Evolutionary conservation across 2,888 invertebrate species (phyloP).

Genomic region (Himalopsyche anomala): DNA sequence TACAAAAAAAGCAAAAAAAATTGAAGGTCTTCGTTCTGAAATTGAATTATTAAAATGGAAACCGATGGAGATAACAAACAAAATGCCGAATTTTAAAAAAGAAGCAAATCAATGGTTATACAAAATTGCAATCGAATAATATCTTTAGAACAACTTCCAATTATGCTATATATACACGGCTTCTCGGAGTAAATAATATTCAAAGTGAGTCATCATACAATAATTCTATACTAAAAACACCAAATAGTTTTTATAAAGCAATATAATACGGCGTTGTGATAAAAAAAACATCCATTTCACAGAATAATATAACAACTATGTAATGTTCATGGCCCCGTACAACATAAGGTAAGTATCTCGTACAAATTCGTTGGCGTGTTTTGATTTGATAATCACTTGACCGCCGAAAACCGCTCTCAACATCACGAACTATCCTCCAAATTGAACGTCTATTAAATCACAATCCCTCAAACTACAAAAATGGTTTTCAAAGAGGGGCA

Average conservation of each 20-base stretch:
- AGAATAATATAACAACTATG: constrained; percentile 5
- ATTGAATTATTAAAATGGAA: no score
- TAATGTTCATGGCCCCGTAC: not conserved
- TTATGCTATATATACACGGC: no score
- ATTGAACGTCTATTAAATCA: constrained; percentile 17
- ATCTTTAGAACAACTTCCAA: no score
- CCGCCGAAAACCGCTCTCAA: constrained; percentile 8
- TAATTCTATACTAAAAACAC: not conserved
- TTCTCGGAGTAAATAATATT: not conserved
- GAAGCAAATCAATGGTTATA: no score
- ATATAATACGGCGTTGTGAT: not conserved
- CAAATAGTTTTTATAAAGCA: not conserved
- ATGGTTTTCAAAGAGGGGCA: no score
- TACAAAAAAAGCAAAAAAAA: no score
- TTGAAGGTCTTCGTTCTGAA: no score
- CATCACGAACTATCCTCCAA: constrained; percentile 31
- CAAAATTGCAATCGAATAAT: no score
- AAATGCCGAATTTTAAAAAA: no score
- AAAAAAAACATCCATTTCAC: constrained; percentile 6
- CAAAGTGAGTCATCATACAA: not conserved
- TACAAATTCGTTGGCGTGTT: constrained; percentile 39
- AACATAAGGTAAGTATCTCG: constrained; percentile 18
- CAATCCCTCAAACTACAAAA: constrained; percentile 1
- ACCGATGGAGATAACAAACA: no score
- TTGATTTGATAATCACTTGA: constrained; percentile 37